A percentile compares a stretch with the other conserved stretches of the same genome.
These are phyloP conservation scores for Tangara arthus DNA, from an alignment of 2,797 vertebrate species.

Conservation along the genomic window DNA sequence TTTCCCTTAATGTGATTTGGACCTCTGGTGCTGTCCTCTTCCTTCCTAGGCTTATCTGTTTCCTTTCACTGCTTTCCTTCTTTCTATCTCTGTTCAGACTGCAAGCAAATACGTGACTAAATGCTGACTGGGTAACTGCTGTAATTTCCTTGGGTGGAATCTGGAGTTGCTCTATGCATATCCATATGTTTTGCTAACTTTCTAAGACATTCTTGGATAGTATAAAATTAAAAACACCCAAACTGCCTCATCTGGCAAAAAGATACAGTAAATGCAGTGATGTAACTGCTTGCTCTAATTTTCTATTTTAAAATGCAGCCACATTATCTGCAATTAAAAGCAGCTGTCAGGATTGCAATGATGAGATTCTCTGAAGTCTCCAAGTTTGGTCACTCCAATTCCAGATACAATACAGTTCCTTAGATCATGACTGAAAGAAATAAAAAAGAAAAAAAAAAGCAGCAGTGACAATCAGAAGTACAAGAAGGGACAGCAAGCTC, in stretches of 20 bases:
- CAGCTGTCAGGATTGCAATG: neutral
- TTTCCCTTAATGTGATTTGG: neutral
- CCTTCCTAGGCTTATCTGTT: neutral
- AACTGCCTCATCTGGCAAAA: conserved; percentile 40
- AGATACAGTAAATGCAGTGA: neutral
- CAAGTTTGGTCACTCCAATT: neutral
- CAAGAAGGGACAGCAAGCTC: neutral
- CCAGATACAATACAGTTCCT: neutral
- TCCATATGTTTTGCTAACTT: neutral
- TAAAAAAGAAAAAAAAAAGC: neutral
- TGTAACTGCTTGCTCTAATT: neutral
- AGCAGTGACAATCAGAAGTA: neutral
- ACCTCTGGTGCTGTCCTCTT: neutral
- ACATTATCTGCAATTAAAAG: conserved; percentile 10
- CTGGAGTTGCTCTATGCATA: neutral
- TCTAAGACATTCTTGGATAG: conserved; percentile 17
- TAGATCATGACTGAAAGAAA: neutral
- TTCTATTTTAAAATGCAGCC: conserved; percentile 11
- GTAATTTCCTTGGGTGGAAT: neutral
- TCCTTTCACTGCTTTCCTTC: neutral
- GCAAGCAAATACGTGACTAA: neutral
- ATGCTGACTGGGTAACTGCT: neutral
- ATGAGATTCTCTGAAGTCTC: neutral
- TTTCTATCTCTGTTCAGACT: neutral
- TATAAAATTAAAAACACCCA: neutral